A percentile compares a stretch with the other conserved stretches of the same genome.
These are phyloP conservation scores for Adelphocoris suturalis DNA, from an alignment of 2,888 invertebrate species.

Conservation along the genomic window DNA sequence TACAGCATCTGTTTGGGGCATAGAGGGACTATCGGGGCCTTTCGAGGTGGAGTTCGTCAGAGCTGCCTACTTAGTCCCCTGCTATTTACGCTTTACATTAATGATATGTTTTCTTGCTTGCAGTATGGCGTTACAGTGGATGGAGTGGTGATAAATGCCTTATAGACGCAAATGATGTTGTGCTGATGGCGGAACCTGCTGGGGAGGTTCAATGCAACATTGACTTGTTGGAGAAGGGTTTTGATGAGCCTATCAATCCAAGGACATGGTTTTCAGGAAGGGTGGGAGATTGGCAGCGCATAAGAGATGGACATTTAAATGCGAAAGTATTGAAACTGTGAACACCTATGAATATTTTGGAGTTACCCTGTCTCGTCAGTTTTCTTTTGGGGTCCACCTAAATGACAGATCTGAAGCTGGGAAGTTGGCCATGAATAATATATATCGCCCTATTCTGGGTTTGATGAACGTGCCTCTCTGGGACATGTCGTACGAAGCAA, in stretches of 20 bases:
- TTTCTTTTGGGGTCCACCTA: background rate
- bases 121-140: background rate
- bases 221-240: background rate
- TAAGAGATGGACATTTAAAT: background rate
- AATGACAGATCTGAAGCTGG: background rate
- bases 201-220: background rate
- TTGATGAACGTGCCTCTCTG: background rate
- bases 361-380: background rate
- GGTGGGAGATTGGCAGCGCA: background rate
- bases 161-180: background rate
- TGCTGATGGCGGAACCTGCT: background rate
- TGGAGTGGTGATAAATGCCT: background rate
- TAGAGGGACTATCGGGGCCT: too few species aligned
- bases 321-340: background rate
- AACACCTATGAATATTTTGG: background rate
- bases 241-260: background rate
- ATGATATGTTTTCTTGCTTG: too few species aligned
- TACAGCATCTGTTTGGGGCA: too few species aligned
- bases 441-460: background rate
- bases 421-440: background rate
- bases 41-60: too few species aligned
- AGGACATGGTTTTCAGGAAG: conserved; percentile 20
- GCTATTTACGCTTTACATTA: too few species aligned
- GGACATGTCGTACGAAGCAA: background rate
- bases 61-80: too few species aligned